phyloP scores from a whole-genome alignment of 2,888 invertebrate genomes.

The Gasteruption jaculator region DNA sequence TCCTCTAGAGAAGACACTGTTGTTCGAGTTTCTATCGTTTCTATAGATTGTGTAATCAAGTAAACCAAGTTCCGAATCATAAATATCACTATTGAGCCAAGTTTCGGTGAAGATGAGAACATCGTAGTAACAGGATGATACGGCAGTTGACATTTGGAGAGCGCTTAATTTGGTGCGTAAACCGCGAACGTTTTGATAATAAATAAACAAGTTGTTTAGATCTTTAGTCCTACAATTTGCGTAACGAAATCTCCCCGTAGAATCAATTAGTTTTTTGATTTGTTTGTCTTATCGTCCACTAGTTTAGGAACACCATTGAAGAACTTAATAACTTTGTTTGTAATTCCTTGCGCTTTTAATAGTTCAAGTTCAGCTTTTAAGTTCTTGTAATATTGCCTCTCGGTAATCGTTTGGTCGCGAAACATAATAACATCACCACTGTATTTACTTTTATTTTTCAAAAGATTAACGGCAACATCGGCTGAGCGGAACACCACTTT shows the following conservation, averaged over 20 bases:
- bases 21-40: neutral
- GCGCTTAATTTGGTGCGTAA: neutral
- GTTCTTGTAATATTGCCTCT: neutral
- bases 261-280: too few species aligned
- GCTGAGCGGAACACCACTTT: neutral
- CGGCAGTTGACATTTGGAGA: neutral
- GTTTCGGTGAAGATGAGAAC: conserved; percentile 5
- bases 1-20: neutral
- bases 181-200: conserved; percentile 9
- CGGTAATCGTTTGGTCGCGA: neutral
- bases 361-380: neutral
- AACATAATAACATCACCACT: neutral
- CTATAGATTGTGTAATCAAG: neutral
- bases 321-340: neutral
- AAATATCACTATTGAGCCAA: neutral
- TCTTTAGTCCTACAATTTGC: neutral
- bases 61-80: neutral
- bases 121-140: neutral
- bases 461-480: neutral
- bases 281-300: too few species aligned
- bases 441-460: neutral
- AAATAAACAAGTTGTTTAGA: neutral
- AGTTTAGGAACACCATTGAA: conserved; percentile 1
- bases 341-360: neutral
- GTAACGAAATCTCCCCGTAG: too few species aligned